These are phyloP conservation scores for Copsychus sechellarum DNA, from an alignment of 2,113 vertebrate species.

Conservation along the genomic window DNA sequence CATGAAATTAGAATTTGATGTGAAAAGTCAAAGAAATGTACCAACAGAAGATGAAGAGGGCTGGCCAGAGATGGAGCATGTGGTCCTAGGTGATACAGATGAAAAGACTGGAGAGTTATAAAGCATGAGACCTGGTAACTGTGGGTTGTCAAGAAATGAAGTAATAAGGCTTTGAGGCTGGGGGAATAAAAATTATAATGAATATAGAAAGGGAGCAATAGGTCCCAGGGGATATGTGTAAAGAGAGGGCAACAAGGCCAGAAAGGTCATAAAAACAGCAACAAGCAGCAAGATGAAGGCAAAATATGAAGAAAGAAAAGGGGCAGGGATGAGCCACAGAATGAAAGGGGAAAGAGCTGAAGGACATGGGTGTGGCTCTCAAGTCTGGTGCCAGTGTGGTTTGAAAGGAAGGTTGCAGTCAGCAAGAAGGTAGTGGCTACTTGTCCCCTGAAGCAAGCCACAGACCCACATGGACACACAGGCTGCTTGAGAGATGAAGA, in stretches of 20 bases:
- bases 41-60: neutral
- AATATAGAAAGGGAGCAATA: neutral
- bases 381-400: neutral
- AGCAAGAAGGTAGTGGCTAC: neutral
- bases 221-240: neutral
- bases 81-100: neutral
- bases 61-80: fast-evolving
- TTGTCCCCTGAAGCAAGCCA: neutral
- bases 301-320: neutral
- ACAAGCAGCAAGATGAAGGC: neutral
- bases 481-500: neutral
- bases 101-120: neutral
- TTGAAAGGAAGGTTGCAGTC: neutral
- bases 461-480: neutral
- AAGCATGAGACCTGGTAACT: neutral
- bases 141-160: neutral
- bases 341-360: neutral
- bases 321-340: neutral
- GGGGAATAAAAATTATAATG: neutral
- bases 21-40: neutral
- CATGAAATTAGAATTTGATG: neutral
- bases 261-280: fast-evolving
- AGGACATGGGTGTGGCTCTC: fast-evolving
- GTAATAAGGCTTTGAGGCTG: neutral
- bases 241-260: neutral